Evolutionary conservation across 2,888 invertebrate genomes (phyloP), one percentile per base, ranked within the genome.

Genomic region (Dusona sp.): DNA sequence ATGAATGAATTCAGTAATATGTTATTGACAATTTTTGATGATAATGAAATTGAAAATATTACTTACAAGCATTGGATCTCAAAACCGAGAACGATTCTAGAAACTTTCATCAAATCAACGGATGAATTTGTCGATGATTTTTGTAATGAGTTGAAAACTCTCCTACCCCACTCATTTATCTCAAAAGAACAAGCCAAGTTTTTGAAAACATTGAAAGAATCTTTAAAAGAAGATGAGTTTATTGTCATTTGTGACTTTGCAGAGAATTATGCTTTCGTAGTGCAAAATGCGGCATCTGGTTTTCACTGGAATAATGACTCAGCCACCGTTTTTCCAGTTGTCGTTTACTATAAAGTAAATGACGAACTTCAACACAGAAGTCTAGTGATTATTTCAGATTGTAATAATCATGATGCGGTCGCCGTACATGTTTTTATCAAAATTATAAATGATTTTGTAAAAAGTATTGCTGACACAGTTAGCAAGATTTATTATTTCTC

Each of bases 261-360:
- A n/a, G n/a, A n/a, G n/a, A n/a, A n/a, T n/a, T n/a, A n/a, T n/a
- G 80, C 64, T 0, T 90, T 89, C 67, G 87, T 90, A 22, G 48
- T 89, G 1, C 89, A 89, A 82, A 77, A 90, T 79, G 88, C 88
- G 13, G 87, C 79, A 33, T 77, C 84, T 36, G 82, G 81, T 11
- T 86, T 87, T 57, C 87, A 90, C 45, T 90, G 86, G 84, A 88
- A 89, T 65, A 90, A 89, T 61, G 51, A 74, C 8, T 85, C 86
- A 48, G 88, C 87, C 0, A 90, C 89, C 7, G 25, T 90, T 38
- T 88, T 74, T 79, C 79, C 89, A 65, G 81, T 87, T 13, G 88
- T 87, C 6, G 68, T 85, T 42, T 89, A 90, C 80, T 89, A 83
- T 70, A 85, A 82, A 19, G 0, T n/a, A 22, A 19, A 68, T 22